A percentile compares a stretch with the other conserved stretches of the same genome.
Evolutionary conservation across 2,113 vertebrate genomes (phyloP).

Genomic region (Erythrocercus mccallii): DNA sequence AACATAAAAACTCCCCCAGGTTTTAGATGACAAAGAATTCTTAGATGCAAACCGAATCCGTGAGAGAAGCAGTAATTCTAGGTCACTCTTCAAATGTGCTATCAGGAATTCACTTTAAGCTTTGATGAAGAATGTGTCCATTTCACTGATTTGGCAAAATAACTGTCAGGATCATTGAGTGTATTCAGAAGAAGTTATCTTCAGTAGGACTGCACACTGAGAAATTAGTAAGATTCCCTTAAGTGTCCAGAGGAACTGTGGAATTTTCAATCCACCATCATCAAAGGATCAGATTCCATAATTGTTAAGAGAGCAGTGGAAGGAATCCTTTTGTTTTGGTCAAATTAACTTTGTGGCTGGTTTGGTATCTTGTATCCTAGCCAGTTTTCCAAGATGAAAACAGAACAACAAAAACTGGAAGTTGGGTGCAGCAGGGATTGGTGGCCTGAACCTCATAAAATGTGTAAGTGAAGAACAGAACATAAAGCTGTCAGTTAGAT

Average conservation of each 20-base stretch:
- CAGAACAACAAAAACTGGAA: background rate
- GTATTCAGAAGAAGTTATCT: background rate
- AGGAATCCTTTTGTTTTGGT: background rate
- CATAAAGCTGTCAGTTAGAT: conserved; percentile 33
- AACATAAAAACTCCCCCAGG: background rate
- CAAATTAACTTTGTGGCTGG: background rate
- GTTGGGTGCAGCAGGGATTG: background rate
- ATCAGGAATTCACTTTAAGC: background rate
- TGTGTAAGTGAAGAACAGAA: background rate
- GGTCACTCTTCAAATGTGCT: background rate
- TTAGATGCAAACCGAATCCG: background rate
- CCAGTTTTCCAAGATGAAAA: background rate
- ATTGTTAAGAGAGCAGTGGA: background rate
- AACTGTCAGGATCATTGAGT: background rate
- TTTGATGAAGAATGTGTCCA: background rate
- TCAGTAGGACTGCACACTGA: background rate
- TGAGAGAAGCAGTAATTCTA: background rate
- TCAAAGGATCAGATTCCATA: background rate
- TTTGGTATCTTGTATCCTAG: background rate
- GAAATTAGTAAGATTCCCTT: background rate
- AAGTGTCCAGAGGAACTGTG: background rate
- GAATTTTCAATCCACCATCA: background rate
- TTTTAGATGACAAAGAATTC: background rate
- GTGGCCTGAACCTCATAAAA: conserved; percentile 23
- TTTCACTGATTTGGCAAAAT: background rate